Evolutionary conservation across 2,888 invertebrate species (phyloP).

Genomic region (Hipparchia sbordonii): DNA sequence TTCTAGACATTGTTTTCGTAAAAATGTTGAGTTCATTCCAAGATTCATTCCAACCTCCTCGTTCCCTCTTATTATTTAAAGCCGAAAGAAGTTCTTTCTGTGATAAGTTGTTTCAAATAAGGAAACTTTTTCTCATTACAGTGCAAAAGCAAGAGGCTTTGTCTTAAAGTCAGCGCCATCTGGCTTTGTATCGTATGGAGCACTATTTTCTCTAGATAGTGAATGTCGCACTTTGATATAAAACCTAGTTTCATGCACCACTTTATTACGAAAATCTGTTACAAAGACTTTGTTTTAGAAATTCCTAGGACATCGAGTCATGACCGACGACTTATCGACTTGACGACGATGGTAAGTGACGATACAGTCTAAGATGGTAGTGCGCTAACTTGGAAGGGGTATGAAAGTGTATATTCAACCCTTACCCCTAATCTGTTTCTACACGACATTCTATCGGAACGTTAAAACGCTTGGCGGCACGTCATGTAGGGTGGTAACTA

Average conservation of each 20-base stretch:
- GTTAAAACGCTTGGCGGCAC: no score
- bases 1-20: no score
- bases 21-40: neutral
- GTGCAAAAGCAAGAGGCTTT: constrained; percentile 25
- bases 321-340: no score
- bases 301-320: no score
- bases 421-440: no score
- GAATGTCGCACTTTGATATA: constrained; percentile 18
- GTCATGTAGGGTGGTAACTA: no score
- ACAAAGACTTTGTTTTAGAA: no score
- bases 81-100: constrained; percentile 7
- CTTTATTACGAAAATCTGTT: neutral
- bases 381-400: no score
- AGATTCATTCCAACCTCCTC: neutral
- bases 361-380: no score
- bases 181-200: constrained; percentile 6
- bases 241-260: neutral
- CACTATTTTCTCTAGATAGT: constrained; percentile 15
- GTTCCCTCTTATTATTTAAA: constrained; percentile 10
- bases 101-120: constrained; percentile 29
- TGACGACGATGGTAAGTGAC: no score
- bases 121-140: constrained; percentile 31
- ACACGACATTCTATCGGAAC: no score
- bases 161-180: constrained; percentile 22
- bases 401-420: no score